Base-by-base conservation (phyloP, 2,888 invertebrate genomes). In the Hesperia comma region DNA sequence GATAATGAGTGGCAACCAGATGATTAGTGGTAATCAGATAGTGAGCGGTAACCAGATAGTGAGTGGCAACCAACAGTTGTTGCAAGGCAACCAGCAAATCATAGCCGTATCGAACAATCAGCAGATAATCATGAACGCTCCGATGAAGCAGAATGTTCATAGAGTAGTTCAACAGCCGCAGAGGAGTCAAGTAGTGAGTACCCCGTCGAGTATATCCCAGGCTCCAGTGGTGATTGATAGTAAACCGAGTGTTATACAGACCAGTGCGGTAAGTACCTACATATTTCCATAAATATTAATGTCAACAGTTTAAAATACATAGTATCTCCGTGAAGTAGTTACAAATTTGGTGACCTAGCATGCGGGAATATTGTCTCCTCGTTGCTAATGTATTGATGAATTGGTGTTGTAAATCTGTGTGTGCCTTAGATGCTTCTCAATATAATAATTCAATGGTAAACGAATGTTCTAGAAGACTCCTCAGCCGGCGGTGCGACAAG, bases 31-130 rank as follows among this genome's bases (percentile, higher is more conserved):
- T 72, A 78, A 73, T 63, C 80, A 77, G 61, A 74, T 79, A 8
- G 73, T 80, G 21, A 71, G 70, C 49, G 80, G 81, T 6, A 83
- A 78, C 69, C 85, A 85, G 63, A 15, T 43, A 0, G 33, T 56
- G 0, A 72, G 79, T 0, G 77, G 74, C 72, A 88, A 77, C 75
- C 87, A 64, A 10, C 87, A 87, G 69, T 70, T 88, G 21, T 68
- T 87, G 6, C 83, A 85, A 78, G 84, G 86, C 26, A 83, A 80
- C 69, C 87, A 86, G 68, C 90, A 91, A 69, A 88, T 91, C 19
- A 88, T 92, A 68, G 77, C 88, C 0, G 87, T 92, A 1, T 87
- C 91, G 0, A 89, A 81, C 70, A 92, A 88, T 71, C 92, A 92
- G 72, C 88, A 88, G 74, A 85, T 91, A 2, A 86, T 92, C 69